phyloP scores from a whole-genome alignment of 2,888 invertebrate genomes.

The Himalopsyche tibetana region DNA sequence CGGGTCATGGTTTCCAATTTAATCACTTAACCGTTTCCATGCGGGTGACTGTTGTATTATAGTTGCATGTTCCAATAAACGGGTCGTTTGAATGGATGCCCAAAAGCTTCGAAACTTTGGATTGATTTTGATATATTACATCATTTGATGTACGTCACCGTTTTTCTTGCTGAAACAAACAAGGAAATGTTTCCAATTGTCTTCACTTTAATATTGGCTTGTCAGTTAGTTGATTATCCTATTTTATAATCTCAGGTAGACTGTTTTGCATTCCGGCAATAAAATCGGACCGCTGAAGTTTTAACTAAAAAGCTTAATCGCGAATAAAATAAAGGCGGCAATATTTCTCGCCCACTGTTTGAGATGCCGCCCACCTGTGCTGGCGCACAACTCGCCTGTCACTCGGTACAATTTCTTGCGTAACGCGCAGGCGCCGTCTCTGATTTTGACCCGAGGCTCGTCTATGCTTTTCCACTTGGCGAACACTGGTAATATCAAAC shows the following conservation, averaged over 20 bases:
- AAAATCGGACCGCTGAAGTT: not conserved
- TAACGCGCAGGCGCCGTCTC: conserved; percentile 34
- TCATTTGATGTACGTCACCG: no score
- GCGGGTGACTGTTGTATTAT: not conserved
- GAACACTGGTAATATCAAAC: not conserved
- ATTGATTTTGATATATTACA: no score
- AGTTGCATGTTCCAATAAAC: no score
- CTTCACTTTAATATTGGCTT: no score
- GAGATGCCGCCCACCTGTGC: conserved; percentile 26
- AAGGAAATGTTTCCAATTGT: no score
- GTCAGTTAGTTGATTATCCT: no score
- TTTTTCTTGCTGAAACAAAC: no score
- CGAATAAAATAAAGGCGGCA: conserved; percentile 3
- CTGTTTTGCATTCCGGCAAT: not conserved
- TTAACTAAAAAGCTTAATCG: not conserved
- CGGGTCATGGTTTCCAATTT: not conserved
- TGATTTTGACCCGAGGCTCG: conserved; percentile 15
- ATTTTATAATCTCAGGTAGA: not conserved
- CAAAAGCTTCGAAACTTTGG: no score
- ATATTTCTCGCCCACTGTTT: conserved; percentile 22
- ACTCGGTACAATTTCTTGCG: conserved; percentile 17
- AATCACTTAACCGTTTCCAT: not conserved
- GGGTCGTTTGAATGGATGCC: no score
- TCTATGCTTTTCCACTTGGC: conserved; percentile 5
- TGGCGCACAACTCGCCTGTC: conserved; percentile 20